Evolutionary conservation across 2,797 vertebrate species (phyloP).

Genomic region (Macroramphosus scolopax): DNA sequence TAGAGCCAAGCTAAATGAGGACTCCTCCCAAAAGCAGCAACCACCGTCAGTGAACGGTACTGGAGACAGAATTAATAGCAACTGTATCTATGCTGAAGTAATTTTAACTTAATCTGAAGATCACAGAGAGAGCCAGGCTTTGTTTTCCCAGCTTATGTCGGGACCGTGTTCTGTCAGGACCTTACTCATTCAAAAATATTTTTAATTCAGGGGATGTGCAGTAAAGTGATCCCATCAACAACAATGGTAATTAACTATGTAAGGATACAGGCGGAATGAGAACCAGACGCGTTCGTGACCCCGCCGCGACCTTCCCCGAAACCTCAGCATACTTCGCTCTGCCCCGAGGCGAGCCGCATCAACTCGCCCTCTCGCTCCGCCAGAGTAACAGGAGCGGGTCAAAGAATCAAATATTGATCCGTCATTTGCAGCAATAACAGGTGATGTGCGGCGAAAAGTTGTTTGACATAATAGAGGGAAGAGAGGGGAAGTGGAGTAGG

Average conservation of each 20-base stretch:
- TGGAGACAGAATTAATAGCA: too few relatives aligned
- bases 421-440: slow-evolving; percentile 32
- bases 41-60: too few relatives aligned
- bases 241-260: slow-evolving; percentile 55
- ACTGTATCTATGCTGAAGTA: not conserved
- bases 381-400: slow-evolving; percentile 37
- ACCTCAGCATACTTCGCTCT: slow-evolving; percentile 49
- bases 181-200: slow-evolving; percentile 28
- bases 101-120: slow-evolving; percentile 4
- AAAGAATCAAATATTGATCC: slow-evolving; percentile 52
- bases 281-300: slow-evolving; percentile 57
- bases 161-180: slow-evolving; percentile 28
- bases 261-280: slow-evolving; percentile 51
- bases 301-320: slow-evolving; percentile 46
- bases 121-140: not conserved
- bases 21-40: slow-evolving; percentile 20
- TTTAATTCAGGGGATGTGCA: slow-evolving; percentile 1
- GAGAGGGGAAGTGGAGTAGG: slow-evolving; percentile 32
- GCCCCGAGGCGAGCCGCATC: slow-evolving; percentile 54
- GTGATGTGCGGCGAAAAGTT: slow-evolving; percentile 55
- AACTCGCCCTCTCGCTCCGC: slow-evolving; percentile 34
- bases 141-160: slow-evolving; percentile 24
- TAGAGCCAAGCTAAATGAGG: slow-evolving; percentile 43
- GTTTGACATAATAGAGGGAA: slow-evolving; percentile 59
- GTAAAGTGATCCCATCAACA: slow-evolving; percentile 63